Conservation (phyloP, 1,140 invertebrate genomes). For the Carposina sasakii region DNA sequence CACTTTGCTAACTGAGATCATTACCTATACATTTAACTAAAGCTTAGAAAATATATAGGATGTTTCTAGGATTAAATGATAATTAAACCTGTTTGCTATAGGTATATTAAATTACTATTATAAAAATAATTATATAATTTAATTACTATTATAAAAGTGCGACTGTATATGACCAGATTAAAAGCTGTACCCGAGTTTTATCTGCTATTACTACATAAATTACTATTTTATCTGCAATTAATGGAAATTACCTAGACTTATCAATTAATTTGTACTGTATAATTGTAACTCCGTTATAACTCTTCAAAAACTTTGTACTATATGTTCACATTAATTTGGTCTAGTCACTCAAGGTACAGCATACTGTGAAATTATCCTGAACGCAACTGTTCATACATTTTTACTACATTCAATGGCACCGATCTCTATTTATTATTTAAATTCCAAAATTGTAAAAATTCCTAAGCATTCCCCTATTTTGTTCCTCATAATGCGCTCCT, state of each 20-base stretch:
- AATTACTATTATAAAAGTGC: constrained; percentile 25
- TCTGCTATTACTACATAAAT: constrained; percentile 26
- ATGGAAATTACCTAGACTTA: constrained; percentile 62
- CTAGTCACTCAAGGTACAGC: constrained; percentile 48
- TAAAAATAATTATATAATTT: constrained; percentile 4
- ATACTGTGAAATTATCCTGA: constrained; percentile 43
- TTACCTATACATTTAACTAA: no score
- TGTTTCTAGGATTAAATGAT: no score
- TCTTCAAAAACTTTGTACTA: constrained; percentile 8
- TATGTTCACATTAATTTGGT: constrained; percentile 2
- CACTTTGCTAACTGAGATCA: no score
- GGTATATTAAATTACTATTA: neutral
- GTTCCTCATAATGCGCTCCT: constrained; percentile 42
- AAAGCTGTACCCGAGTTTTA: constrained; percentile 56
- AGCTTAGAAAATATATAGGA: no score
- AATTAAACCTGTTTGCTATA: no score
- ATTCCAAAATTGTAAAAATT: constrained; percentile 54
- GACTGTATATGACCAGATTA: constrained; percentile 47
- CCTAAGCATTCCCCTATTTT: constrained; percentile 36
- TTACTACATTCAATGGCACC: constrained; percentile 52
- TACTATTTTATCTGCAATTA: constrained; percentile 13
- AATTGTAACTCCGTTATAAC: constrained; percentile 48
- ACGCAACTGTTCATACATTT: constrained; percentile 58
- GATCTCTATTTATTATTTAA: constrained; percentile 27
- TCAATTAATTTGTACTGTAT: constrained; percentile 67